Evolutionary conservation across 53 echinoderm and acorn worm genomes (phyloP).

Genomic region (Holothuria scabra): DNA sequence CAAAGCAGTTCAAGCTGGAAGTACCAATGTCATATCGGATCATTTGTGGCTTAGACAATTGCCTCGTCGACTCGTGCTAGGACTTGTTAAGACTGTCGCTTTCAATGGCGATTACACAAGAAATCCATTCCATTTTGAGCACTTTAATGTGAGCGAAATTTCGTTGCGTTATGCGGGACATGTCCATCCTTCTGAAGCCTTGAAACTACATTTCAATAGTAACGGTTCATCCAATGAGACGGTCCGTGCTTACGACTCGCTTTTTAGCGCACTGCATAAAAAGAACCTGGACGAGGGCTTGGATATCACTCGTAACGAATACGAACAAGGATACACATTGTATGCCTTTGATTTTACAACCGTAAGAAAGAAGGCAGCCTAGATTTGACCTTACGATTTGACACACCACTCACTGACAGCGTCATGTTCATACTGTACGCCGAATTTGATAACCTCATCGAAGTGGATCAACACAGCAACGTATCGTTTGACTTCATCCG

Average conservation of each 20-base stretch:
- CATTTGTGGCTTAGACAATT: background rate
- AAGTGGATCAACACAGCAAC: constrained; percentile 51
- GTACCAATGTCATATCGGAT: constrained; percentile 6
- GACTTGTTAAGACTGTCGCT: background rate
- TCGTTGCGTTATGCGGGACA: constrained; percentile 44
- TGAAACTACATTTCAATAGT: constrained; percentile 21
- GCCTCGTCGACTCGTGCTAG: background rate
- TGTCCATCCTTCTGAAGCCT: constrained; percentile 13
- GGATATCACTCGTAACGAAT: constrained; percentile 35
- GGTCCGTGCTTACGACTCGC: constrained; percentile 38
- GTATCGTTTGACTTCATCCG: constrained; percentile 35
- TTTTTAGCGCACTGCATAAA: constrained; percentile 59
- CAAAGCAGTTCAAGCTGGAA: background rate
- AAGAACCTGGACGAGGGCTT: background rate
- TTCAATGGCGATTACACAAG: background rate
- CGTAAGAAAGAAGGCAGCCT: constrained; percentile 48
- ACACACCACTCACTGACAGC: background rate
- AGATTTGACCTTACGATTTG: constrained; percentile 34
- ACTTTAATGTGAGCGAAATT: constrained; percentile 5
- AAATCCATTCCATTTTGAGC: constrained; percentile 7
- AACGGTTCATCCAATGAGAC: background rate
- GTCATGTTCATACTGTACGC: constrained; percentile 42
- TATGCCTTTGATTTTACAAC: constrained; percentile 68
- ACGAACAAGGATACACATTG: constrained; percentile 33
- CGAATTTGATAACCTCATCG: constrained; percentile 55